Base-by-base conservation (phyloP, 2,797 vertebrate species). In the Lithobates sylvaticus region DNA sequence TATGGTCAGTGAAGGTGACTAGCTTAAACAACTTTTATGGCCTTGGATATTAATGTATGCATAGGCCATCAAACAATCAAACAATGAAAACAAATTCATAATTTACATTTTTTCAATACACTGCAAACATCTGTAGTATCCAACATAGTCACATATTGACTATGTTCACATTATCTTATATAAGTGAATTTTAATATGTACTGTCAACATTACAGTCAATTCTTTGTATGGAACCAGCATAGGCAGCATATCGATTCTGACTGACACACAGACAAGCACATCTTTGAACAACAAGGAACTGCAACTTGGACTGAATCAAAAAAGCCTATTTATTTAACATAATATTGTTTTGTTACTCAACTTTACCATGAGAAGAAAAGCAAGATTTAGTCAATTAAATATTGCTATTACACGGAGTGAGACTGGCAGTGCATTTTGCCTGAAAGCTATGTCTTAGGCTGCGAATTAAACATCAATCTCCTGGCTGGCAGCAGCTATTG, bases 401-500 rank as follows among this genome's bases (percentile, higher is more conserved):
- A 87, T 78, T 87, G 75, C 81, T 73, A 87, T 83, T 87, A 87
- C 85, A 87, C 74, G 54, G 81, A 83, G 75, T 78, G 76, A 87
- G 83, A 78, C 80, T 87, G 74, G 81, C 81, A 87, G 71, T 50
- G 61, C 85, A 78, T 87, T 87, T 78, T 83, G 81, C 80, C 76
- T 78, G 61, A 83, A 87, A 87, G 80, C 85, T 87, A 78, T 83
- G 68, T 78, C 85, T 87, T 83, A 83, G 85, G 58, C 76, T 78
- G 76, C 78, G 69, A 87, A 83, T 87, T 83, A 87, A 83, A 87
- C 85, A 87, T 83, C 85, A 78, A 87, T 87, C 85, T 83, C 75
- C 76, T 78, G 68, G 74, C 76, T 83, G 85, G 85, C 85, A 87
- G 65, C 85, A 87, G 81, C 81, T 81, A 87, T 83, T 87, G 81